Percentiles rank a stretch among this genome's conserved stretches.
Evolutionary conservation across 2,113 vertebrate genomes (phyloP).

Genomic region (Nestor notabilis): DNA sequence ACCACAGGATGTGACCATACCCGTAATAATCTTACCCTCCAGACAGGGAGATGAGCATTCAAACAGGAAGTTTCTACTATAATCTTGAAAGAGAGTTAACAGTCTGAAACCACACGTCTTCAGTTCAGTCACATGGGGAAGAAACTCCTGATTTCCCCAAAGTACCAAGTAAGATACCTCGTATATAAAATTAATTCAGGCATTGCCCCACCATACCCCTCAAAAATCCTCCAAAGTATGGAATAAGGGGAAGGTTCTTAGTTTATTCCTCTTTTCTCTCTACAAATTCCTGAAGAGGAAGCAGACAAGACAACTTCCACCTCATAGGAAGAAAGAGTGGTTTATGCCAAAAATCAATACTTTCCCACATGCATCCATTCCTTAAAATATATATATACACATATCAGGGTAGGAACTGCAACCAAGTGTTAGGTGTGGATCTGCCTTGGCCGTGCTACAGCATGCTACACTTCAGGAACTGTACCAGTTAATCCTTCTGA

Average conservation of each 20-base stretch:
- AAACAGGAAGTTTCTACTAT: slow-evolving; percentile 73
- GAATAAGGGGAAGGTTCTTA: neutral
- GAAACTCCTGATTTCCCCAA: neutral
- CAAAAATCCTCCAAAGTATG: neutral
- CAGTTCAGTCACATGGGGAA: neutral
- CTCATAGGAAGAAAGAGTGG: neutral
- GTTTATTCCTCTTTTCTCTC: neutral
- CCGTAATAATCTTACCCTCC: slow-evolving; percentile 61
- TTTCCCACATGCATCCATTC: neutral
- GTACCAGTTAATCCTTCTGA: neutral
- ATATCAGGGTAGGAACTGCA: neutral
- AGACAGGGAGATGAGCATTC: slow-evolving; percentile 67
- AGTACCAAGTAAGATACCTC: neutral
- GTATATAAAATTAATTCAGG: neutral
- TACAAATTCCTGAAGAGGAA: neutral
- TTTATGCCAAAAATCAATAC: neutral
- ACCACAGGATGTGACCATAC: slow-evolving; percentile 70
- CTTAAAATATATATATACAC: neutral
- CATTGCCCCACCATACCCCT: neutral
- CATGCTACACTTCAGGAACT: neutral
- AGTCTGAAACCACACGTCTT: neutral
- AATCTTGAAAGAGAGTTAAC: slow-evolving; percentile 57
- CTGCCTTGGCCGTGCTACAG: neutral
- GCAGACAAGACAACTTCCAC: neutral
- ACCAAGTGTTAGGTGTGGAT: neutral